These are phyloP conservation scores for Staurois parvus DNA, from an alignment of 2,797 vertebrate genomes.

Conservation along the genomic window DNA sequence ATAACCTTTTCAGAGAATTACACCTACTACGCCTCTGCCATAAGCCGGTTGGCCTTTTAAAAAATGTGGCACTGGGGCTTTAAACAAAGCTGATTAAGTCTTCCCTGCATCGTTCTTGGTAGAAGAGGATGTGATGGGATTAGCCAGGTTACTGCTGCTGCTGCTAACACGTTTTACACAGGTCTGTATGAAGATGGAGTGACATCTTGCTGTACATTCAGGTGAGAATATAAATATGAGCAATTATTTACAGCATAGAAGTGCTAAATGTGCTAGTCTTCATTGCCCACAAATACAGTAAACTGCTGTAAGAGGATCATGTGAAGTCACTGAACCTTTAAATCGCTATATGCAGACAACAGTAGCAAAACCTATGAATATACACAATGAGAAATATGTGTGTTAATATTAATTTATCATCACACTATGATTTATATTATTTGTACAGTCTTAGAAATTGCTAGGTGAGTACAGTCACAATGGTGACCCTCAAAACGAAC, in stretches of 20 bases:
- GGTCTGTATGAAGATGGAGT: conserved; percentile 41
- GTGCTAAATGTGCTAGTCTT: no score
- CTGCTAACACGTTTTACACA: conserved; percentile 53
- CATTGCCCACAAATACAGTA: no score
- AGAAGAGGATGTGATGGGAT: conserved; percentile 75
- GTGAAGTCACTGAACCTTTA: no score
- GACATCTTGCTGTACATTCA: conserved; percentile 59
- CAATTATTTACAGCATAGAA: background rate
- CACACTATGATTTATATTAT: no score
- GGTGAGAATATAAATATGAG: conserved; percentile 69
- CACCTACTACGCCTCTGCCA: conserved; percentile 1
- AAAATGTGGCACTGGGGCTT: conserved; percentile 35
- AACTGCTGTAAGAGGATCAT: no score
- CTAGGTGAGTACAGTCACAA: no score
- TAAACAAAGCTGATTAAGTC: conserved; percentile 69
- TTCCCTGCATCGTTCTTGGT: conserved; percentile 63
- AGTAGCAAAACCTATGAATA: no score
- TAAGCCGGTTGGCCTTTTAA: background rate
- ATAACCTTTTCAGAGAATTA: background rate
- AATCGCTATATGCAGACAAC: no score
- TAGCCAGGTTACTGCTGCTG: conserved; percentile 66
- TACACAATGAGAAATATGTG: no score
- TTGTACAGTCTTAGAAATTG: no score
- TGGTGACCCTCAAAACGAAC: no score
- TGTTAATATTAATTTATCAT: no score